A percentile compares a stretch with the other conserved stretches of the same genome.
Conservation (phyloP, 2,888 invertebrate species). For the Melinaea marsaeus region DNA sequence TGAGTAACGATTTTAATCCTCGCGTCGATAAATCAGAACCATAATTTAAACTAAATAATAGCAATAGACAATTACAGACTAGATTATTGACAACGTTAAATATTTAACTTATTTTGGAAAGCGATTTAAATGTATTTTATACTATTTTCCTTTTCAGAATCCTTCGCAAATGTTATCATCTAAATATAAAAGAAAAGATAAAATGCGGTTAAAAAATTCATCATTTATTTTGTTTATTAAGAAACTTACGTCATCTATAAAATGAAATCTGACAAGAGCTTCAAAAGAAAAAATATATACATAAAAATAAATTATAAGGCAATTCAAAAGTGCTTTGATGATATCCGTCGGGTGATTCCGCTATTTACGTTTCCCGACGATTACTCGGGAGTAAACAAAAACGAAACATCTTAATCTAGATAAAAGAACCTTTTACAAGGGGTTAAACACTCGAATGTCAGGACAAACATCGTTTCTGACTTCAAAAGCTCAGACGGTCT, state of each 20-base stretch:
- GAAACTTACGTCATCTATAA: conserved; percentile 12
- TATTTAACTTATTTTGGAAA: not conserved
- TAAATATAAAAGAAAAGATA: not conserved
- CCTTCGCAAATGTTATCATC: no score
- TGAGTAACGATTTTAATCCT: conserved; percentile 37
- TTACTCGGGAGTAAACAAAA: conserved; percentile 36
- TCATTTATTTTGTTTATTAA: not conserved
- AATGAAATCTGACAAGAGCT: conserved; percentile 18
- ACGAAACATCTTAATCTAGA: conserved; percentile 36
- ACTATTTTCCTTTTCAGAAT: no score
- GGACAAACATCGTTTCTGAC: conserved; percentile 38
- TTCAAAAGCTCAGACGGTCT: conserved; percentile 39
- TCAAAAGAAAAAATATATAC: conserved; percentile 19
- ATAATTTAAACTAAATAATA: conserved; percentile 28
- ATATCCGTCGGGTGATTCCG: conserved; percentile 30
- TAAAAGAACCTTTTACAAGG: conserved; percentile 37
- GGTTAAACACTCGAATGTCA: conserved; percentile 39
- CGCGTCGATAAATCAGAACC: conserved; percentile 37
- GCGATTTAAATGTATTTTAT: not conserved
- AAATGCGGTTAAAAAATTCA: not conserved
- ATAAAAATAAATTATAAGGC: conserved; percentile 28
- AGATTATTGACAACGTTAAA: not conserved
- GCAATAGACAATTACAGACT: conserved; percentile 20
- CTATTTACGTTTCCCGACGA: conserved; percentile 32
- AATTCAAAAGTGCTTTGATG: conserved; percentile 34